A percentile compares a stretch with the other conserved stretches of the same genome.
phyloP scores from a whole-genome alignment of 2,797 vertebrate species.

The Enteromius trimaculatus region DNA sequence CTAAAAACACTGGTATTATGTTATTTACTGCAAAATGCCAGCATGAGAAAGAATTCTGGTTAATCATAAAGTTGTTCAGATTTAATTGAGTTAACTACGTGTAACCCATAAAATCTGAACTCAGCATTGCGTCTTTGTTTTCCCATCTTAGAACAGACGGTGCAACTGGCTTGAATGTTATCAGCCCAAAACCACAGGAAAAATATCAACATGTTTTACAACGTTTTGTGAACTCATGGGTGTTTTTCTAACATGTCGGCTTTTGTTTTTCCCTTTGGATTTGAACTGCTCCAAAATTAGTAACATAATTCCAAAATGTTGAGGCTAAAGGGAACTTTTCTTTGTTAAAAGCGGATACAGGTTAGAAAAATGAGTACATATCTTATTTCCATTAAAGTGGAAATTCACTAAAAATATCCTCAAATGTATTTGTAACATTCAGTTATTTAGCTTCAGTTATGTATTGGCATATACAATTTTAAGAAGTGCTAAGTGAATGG shows the following conservation, averaged over 20 bases:
- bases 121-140: background rate
- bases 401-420: background rate
- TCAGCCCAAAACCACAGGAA: constrained; percentile 16
- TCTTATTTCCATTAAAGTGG: background rate
- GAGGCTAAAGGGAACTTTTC: background rate
- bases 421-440: background rate
- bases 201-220: constrained; percentile 24
- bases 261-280: constrained; percentile 16
- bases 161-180: constrained; percentile 42
- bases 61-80: background rate
- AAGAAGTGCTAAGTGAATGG: background rate
- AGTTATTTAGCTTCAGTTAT: background rate
- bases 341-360: background rate
- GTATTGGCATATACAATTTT: background rate
- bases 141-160: background rate
- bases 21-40: background rate
- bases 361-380: background rate
- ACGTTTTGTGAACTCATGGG: constrained; percentile 3
- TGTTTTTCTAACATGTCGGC: background rate
- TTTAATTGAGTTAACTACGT: constrained; percentile 10
- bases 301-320: constrained; percentile 14
- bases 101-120: constrained; percentile 26
- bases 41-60: background rate
- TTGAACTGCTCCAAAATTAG: background rate
- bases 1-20: constrained; percentile 2